Evolutionary conservation across 2,888 invertebrate species (phyloP).

Genomic region (Scaptodrosophila latifasciaeformis): DNA sequence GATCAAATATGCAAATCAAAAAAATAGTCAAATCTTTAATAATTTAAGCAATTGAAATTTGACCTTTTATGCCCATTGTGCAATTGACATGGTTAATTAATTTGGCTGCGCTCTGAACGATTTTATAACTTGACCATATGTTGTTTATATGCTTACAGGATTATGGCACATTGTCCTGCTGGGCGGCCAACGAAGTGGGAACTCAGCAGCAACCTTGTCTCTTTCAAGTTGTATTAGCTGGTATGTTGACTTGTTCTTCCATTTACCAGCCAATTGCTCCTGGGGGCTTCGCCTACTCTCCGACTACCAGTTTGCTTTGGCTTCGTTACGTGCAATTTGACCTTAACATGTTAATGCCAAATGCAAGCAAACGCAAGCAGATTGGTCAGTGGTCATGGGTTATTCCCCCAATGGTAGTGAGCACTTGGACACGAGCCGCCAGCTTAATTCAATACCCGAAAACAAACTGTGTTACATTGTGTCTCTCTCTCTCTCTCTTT

Average conservation of each 20-base stretch:
- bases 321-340: conserved; percentile 40
- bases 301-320: neutral
- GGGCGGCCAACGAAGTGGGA: conserved; percentile 90
- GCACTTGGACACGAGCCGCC: conserved; percentile 4
- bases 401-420: neutral
- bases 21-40: too few species aligned
- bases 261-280: too few species aligned
- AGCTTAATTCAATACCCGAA: neutral
- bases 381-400: neutral
- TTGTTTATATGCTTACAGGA: conserved; percentile 76
- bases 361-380: conserved; percentile 29
- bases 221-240: conserved; percentile 92
- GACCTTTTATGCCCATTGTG: too few species aligned
- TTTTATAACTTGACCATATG: too few species aligned
- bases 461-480: neutral
- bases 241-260: too few species aligned
- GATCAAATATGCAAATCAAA: too few species aligned
- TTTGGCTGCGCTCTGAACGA: too few species aligned
- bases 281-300: too few species aligned
- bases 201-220: conserved; percentile 88
- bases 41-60: too few species aligned
- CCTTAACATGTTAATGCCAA: conserved; percentile 41
- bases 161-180: conserved; percentile 91
- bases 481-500: conserved; percentile 3
- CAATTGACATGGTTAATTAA: too few species aligned